Conservation (phyloP, 2,797 vertebrate genomes). For the Pseudochirops cupreus region DNA sequence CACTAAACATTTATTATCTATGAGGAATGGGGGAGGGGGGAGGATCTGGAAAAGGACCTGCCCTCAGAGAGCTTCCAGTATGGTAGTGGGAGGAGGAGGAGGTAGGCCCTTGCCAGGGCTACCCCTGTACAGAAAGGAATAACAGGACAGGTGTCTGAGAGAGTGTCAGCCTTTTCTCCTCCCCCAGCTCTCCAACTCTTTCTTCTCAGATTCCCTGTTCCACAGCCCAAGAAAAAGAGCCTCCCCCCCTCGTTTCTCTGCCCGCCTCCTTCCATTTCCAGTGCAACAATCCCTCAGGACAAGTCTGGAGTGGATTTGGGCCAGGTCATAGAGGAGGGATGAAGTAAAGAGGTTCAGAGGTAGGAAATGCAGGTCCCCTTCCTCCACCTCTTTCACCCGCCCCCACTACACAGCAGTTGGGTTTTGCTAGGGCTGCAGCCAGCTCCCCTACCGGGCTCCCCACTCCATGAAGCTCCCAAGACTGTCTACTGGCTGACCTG, state of each 20-base stretch:
- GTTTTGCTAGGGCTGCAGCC: background rate
- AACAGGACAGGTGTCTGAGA: background rate
- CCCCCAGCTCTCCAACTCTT: background rate
- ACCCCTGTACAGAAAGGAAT: background rate
- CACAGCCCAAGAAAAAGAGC: background rate
- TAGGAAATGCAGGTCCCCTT: background rate
- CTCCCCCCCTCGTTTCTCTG: background rate
- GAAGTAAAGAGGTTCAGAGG: background rate
- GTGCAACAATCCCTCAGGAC: background rate
- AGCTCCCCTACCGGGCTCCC: background rate
- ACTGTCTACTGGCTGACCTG: background rate
- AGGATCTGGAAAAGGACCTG: background rate
- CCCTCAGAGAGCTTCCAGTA: background rate
- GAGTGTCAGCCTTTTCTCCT: background rate
- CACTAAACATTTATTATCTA: background rate
- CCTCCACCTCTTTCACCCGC: conserved; percentile 52
- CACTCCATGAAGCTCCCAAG: background rate
- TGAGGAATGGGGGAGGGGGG: background rate
- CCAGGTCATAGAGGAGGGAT: conserved; percentile 32
- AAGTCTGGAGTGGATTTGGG: background rate
- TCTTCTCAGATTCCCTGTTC: background rate
- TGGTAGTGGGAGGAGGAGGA: background rate
- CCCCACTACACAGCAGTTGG: conserved; percentile 40
- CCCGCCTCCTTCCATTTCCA: background rate
- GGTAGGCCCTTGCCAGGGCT: background rate